These are phyloP conservation scores for Drosophila birchii DNA, from an alignment of 2,888 invertebrate genomes.

Conservation along the genomic window DNA sequence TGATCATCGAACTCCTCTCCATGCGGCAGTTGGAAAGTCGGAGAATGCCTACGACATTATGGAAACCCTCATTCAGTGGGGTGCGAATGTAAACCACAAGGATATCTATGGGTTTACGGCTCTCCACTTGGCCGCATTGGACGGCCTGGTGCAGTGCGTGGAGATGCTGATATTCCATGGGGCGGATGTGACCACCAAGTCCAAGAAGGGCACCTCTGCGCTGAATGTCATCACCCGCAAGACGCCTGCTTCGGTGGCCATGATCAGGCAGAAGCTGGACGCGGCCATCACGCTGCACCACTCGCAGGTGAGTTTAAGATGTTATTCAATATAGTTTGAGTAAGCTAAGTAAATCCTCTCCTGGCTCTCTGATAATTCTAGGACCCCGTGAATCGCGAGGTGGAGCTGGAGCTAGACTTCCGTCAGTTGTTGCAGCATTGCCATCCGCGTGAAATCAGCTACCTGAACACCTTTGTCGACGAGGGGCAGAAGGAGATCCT, in stretches of 20 bases:
- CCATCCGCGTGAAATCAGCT: constrained; percentile 93
- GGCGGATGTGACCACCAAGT: constrained; percentile 94
- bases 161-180: constrained; percentile 93
- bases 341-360: not conserved
- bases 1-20: constrained; percentile 92
- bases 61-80: constrained; percentile 91
- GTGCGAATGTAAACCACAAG: constrained; percentile 92
- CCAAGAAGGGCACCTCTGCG: constrained; percentile 94
- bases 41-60: constrained; percentile 92
- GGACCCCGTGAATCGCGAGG: constrained; percentile 91
- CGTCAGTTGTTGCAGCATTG: constrained; percentile 92
- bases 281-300: constrained; percentile 92
- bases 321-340: not conserved
- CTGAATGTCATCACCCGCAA: constrained; percentile 93
- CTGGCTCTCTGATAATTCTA: not conserved
- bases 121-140: constrained; percentile 93
- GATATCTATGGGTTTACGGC: constrained; percentile 95
- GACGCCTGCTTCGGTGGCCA: constrained; percentile 93
- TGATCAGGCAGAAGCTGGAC: constrained; percentile 93
- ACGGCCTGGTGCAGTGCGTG: constrained; percentile 93
- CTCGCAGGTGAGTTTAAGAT: constrained; percentile 86
- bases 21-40: constrained; percentile 94
- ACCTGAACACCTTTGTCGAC: constrained; percentile 93
- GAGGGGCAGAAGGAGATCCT: constrained; percentile 95
- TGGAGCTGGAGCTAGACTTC: constrained; percentile 92